Evolutionary conservation across 2,888 invertebrate genomes (phyloP), one percentile per base, ranked within the genome.

Genomic region (Dryobota labecula): DNA sequence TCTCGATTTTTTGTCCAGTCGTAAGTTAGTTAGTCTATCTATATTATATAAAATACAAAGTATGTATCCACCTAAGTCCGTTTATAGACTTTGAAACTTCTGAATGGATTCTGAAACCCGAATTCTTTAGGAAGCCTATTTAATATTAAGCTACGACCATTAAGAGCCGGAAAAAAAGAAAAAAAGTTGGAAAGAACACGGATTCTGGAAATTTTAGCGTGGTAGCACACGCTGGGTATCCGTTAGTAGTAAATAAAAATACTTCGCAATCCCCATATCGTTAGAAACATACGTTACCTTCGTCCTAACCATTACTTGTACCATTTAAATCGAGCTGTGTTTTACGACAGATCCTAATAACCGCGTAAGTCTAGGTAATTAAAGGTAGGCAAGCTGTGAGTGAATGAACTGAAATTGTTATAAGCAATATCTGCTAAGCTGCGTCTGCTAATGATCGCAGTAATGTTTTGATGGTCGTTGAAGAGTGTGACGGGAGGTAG

Each of bases 401-500:
- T 72, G 79, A 83, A 81, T 56, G 80, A 76, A 80, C 75, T 84
- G 58, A 78, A 79, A 74, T 76, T 78, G 70, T 82, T 78, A 89
- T 89, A 85, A 90, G 89, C 57, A 74, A 78, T 89, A 88, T 84
- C 86, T 84, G 84, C 83, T 80, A 87, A 89, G 70, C 63, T 67
- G 49, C 56, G 73, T 57, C 3, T 60, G 73, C 84, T 91, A 90
- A 91, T 90, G 87, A 79, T 73, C 61, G 82, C 63, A 45, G 83
- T 85, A 81, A 87, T 86, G 79, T 74, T 73, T 71, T 75, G 78
- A 84, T 76, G 73, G 45, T 58, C 45, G 67, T 67, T 51, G 51
- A 20, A 0, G 15, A 60, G 38, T 41, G 0, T 8, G 70, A 80
- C 41, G 20, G 3, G 5, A 57, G 24, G 2, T 64, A 76, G 53